Conservation (phyloP, 2,113 vertebrate species). For the Triplophysa siluroides region DNA sequence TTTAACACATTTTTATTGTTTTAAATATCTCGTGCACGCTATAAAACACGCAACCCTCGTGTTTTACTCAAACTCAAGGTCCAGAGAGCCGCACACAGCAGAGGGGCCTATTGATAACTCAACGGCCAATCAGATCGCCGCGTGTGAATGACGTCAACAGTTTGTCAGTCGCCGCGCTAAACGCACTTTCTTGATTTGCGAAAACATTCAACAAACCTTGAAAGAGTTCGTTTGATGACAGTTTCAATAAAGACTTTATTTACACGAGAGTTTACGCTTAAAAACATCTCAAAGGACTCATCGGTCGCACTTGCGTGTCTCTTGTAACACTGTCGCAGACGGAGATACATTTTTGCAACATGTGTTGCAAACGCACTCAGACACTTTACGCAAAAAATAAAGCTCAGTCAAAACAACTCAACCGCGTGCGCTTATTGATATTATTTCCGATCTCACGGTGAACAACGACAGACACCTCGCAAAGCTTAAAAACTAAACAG, state of each 20-base stretch:
- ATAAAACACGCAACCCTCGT: not conserved
- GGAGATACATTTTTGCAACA: not conserved
- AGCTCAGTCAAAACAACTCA: not conserved
- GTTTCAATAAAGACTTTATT: not conserved
- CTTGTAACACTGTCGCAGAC: not conserved
- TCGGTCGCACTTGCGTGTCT: not conserved
- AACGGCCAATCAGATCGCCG: conserved; percentile 44
- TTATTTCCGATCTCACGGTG: not conserved
- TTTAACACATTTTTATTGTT: not conserved
- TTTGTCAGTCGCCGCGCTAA: conserved; percentile 38
- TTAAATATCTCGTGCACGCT: not conserved
- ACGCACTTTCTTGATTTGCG: conserved; percentile 23
- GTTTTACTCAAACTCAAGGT: not conserved
- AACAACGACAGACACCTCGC: conserved; percentile 33
- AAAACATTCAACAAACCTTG: not conserved
- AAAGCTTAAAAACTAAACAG: not conserved
- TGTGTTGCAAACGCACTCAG: conserved; percentile 17
- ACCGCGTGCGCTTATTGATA: not conserved
- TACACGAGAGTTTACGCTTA: not conserved
- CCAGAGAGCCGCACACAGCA: not conserved
- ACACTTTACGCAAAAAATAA: not conserved
- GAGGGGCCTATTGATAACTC: not conserved
- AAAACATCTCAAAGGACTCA: not conserved
- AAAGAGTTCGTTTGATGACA: not conserved
- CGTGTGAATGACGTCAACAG: conserved; percentile 57